Evolutionary conservation across 2,888 invertebrate genomes (phyloP).

Genomic region (Cyrtodaria siliqua): DNA sequence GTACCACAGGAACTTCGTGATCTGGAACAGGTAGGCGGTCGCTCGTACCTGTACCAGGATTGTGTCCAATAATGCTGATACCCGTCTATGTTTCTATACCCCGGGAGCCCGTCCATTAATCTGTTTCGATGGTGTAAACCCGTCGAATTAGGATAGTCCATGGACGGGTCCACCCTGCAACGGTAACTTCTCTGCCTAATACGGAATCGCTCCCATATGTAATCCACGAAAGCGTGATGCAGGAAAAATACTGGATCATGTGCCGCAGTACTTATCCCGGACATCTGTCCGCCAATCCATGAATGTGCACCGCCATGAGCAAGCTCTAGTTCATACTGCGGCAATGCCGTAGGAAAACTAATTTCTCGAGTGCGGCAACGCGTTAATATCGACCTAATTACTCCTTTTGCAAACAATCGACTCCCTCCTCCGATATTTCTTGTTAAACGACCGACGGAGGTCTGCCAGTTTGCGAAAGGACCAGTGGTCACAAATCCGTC

Average conservation of each 20-base stretch:
- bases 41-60: no score
- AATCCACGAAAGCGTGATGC: conserved; percentile 78
- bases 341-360: conserved; percentile 67
- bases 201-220: conserved; percentile 78
- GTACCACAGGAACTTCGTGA: no score
- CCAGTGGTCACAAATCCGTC: no score
- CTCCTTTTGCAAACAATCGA: conserved; percentile 63
- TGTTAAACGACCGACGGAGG: conserved; percentile 71
- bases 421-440: conserved; percentile 69
- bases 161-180: conserved; percentile 65
- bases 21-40: no score
- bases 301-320: conserved; percentile 77
- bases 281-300: conserved; percentile 78
- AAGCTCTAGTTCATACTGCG: conserved; percentile 73
- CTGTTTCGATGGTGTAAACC: no score
- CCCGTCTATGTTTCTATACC: no score
- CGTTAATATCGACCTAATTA: conserved; percentile 60
- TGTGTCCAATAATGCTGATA: no score
- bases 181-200: conserved; percentile 65
- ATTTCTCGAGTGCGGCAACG: conserved; percentile 68
- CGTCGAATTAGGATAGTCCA: conserved; percentile 77
- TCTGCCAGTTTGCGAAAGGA: conserved; percentile 76
- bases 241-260: conserved; percentile 78
- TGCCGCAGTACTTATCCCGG: conserved; percentile 73
- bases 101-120: no score